Conservation (phyloP, 2,113 vertebrate species). For the Paratilapia polleni region DNA sequence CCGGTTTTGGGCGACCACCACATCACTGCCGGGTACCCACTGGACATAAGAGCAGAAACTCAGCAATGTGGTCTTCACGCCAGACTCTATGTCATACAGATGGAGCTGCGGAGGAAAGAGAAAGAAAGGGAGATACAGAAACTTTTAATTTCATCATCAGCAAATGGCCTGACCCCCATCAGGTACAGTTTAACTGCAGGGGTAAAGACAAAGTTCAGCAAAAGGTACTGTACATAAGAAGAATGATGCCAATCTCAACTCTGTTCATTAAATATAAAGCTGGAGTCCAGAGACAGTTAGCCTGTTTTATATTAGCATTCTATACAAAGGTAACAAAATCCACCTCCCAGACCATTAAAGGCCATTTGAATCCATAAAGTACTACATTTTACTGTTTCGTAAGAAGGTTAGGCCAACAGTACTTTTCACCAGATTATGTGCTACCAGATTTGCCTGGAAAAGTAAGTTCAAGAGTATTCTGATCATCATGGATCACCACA, state of each 20-base stretch:
- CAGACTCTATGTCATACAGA: slow-evolving; percentile 86
- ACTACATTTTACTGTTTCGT: neutral
- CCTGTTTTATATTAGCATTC: neutral
- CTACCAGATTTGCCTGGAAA: no score
- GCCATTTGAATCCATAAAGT: neutral
- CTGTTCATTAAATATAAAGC: neutral
- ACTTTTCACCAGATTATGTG: neutral
- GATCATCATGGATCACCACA: neutral
- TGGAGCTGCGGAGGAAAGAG: slow-evolving; percentile 82
- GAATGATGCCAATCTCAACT: neutral
- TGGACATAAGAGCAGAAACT: slow-evolving; percentile 95
- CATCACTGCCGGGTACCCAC: slow-evolving; percentile 95
- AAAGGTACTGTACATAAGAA: neutral
- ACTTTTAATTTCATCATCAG: neutral
- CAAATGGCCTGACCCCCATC: neutral
- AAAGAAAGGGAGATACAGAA: neutral
- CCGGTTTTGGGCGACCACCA: slow-evolving; percentile 93
- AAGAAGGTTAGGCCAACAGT: neutral
- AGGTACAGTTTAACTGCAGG: neutral
- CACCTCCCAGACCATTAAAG: neutral
- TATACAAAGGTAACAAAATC: neutral
- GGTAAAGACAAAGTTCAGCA: neutral
- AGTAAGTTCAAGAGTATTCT: neutral
- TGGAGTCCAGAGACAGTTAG: neutral
- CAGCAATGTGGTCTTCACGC: slow-evolving; percentile 86